Evolutionary conservation across 2,888 invertebrate species (phyloP).

Genomic region (Brachypalpus laphriformis): DNA sequence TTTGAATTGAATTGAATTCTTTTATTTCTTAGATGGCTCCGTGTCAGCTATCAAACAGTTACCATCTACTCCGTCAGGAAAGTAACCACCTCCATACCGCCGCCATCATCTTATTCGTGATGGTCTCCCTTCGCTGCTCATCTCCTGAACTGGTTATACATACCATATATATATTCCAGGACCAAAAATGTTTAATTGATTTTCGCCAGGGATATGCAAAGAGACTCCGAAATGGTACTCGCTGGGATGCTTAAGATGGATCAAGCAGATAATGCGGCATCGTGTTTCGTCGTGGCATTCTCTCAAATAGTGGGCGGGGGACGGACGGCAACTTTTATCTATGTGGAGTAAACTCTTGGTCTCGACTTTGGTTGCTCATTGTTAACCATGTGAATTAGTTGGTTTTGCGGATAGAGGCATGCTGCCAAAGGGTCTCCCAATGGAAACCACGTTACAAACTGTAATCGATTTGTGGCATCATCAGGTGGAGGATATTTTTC

Average conservation of each 20-base stretch:
- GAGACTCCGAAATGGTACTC: slow-evolving; percentile 14
- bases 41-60: slow-evolving; percentile 43
- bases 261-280: slow-evolving; percentile 37
- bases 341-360: slow-evolving; percentile 53
- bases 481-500: slow-evolving; percentile 48
- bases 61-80: slow-evolving; percentile 12
- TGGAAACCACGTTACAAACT: slow-evolving; percentile 61
- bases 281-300: slow-evolving; percentile 24
- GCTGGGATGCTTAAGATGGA: slow-evolving; percentile 54
- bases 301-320: background rate
- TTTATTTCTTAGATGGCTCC: slow-evolving; percentile 10
- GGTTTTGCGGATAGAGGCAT: slow-evolving; percentile 44
- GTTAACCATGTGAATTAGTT: slow-evolving; percentile 43
- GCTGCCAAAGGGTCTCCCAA: slow-evolving; percentile 36
- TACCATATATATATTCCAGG: background rate
- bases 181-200: slow-evolving; percentile 61
- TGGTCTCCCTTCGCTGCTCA: slow-evolving; percentile 5
- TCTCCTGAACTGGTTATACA: background rate
- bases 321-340: slow-evolving; percentile 18
- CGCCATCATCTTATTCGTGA: slow-evolving; percentile 41
- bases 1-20: slow-evolving; percentile 22
- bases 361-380: slow-evolving; percentile 39
- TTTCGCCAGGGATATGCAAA: slow-evolving; percentile 43
- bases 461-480: slow-evolving; percentile 72
- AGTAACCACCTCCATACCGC: background rate